Evolutionary conservation across 2,797 vertebrate species (phyloP).

Genomic region (Crenichthys baileyi): DNA sequence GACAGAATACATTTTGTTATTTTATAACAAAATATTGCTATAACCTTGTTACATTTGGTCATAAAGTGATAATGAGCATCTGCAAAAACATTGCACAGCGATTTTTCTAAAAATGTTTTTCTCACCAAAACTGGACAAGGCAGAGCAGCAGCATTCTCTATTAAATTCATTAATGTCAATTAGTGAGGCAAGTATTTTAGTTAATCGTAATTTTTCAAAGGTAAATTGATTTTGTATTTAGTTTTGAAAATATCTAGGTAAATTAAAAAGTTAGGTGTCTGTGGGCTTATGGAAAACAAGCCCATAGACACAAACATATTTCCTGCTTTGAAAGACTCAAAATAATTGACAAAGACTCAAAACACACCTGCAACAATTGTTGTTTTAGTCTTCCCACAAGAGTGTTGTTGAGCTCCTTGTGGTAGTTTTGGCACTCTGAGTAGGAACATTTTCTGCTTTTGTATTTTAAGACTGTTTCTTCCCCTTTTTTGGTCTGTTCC

Average conservation of each 20-base stretch:
- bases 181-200: background rate
- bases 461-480: background rate
- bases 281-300: too few relatives aligned
- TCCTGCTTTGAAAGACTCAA: constrained; percentile 3
- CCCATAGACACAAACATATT: background rate
- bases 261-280: background rate
- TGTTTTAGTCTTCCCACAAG: constrained; percentile 1
- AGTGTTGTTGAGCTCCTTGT: background rate
- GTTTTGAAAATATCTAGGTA: background rate
- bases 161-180: background rate
- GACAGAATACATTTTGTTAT: background rate
- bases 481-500: background rate
- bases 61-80: background rate
- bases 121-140: background rate
- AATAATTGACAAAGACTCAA: constrained; percentile 1
- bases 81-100: background rate
- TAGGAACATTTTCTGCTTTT: constrained; percentile 4
- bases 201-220: background rate
- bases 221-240: background rate
- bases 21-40: background rate
- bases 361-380: constrained; percentile 8
- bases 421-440: constrained; percentile 7
- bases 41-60: background rate
- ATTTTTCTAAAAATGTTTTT: background rate
- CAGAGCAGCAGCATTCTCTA: background rate